Evolutionary conservation across 2,888 invertebrate genomes (phyloP).

Genomic region (Euphydryas editha): DNA sequence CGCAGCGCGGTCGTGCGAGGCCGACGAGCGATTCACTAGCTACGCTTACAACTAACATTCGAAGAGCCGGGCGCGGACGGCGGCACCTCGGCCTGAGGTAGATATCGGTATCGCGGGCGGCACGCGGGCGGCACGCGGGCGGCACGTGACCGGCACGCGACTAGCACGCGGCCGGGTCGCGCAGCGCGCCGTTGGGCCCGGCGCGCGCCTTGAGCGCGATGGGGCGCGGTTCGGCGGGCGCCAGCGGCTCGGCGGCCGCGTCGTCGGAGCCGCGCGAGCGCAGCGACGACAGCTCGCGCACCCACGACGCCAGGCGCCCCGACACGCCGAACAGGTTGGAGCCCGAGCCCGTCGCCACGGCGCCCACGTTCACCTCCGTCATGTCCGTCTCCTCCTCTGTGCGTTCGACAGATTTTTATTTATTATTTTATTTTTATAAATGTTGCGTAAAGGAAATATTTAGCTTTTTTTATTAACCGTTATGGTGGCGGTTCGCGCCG

Average conservation of each 20-base stretch:
- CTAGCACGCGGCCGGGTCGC: slow-evolving; percentile 45
- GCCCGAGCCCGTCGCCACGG: slow-evolving; percentile 76
- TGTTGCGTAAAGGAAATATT: too few species aligned
- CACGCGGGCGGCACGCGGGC: slow-evolving; percentile 36
- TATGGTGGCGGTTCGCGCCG: too few species aligned
- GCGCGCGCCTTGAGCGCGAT: slow-evolving; percentile 39
- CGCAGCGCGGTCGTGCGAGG: slow-evolving; percentile 26
- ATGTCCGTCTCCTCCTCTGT: slow-evolving; percentile 74
- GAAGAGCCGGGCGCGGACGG: slow-evolving; percentile 63
- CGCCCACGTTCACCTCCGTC: slow-evolving; percentile 76
- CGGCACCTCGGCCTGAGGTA: slow-evolving; percentile 59
- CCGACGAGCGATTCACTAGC: slow-evolving; percentile 65
- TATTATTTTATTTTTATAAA: too few species aligned
- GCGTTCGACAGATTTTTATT: slow-evolving; percentile 30
- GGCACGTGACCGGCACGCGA: slow-evolving; percentile 26
- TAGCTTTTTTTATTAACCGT: too few species aligned
- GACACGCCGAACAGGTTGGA: slow-evolving; percentile 81
- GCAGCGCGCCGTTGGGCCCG: slow-evolving; percentile 62
- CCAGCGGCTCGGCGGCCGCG: slow-evolving; percentile 67
- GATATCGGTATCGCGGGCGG: slow-evolving; percentile 45
- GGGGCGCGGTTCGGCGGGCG: slow-evolving; percentile 47
- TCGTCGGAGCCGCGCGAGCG: slow-evolving; percentile 69
- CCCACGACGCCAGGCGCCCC: slow-evolving; percentile 78
- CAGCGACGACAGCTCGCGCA: slow-evolving; percentile 77
- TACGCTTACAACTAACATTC: slow-evolving; percentile 76